Evolutionary conservation across 2,888 invertebrate species (phyloP), one percentile per base, ranked within the genome.

Genomic region (Matsumyia berberina): DNA sequence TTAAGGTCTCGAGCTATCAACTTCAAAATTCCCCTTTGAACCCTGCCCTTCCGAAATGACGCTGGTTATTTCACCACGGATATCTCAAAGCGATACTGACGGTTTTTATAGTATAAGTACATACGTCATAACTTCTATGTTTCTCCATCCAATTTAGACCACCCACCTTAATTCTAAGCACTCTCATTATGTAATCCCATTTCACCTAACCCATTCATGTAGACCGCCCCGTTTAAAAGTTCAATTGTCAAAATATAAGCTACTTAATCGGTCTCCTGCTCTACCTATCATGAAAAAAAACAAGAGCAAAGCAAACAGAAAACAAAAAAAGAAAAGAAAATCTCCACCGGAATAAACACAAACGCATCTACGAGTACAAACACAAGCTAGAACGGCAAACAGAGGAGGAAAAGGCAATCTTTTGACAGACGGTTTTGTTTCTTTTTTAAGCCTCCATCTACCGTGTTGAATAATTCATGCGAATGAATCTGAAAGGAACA

Each of bases 391-490:
- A n/a, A 19, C 33, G 44, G 31, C 7, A 51, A 11, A 19, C 24
- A 31, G 37, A 46, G 74, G 39, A 33, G 31, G 49, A 70, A n/a
- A n/a, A 49, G 62, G 24, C 29, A 64, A 64, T 67, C 33, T 51
- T 39, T 44, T 17, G 33, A 51, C 55, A 64, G 37, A 51, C 37
- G 24, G n/a, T 51, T 31, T 15, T 24, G 46, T 51, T 24, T n/a
- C 37, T 55, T 33, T 57, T 62, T 24, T 33, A 11, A 24, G 24
- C 17, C 39, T 24, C 31, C 42, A 46, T 51, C 60, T 35, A 64
- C 44, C 51, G 66, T 66, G 44, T 76, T 82, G 82, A 82, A 82
- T 82, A 77, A 82, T 82, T 82, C 72, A 82, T 82, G 72, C 44
- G 58, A 53, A 76, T 58, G 67, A 57, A 67, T 73, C 55, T 19